Evolutionary conservation across 2,113 vertebrate genomes (phyloP).

Genomic region (Coreoperca whiteheadi): DNA sequence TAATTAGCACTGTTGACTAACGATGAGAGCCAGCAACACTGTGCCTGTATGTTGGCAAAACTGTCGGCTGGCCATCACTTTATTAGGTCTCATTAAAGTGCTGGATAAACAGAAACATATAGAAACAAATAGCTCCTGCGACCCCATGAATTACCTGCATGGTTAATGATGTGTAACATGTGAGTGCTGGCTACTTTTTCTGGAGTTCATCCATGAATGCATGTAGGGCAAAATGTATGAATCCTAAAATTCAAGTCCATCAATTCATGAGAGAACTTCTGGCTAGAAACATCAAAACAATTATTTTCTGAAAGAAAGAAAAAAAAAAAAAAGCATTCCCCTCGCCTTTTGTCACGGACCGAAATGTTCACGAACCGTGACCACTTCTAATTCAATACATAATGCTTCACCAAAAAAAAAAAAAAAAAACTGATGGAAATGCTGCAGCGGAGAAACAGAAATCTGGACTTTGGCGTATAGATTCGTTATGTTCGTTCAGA

Average conservation of each 20-base stretch:
- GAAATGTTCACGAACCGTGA: not conserved
- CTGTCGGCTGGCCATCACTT: not conserved
- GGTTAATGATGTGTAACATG: no score
- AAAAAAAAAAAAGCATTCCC: not conserved
- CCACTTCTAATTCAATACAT: not conserved
- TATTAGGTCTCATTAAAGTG: not conserved
- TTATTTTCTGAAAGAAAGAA: not conserved
- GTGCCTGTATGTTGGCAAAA: conserved; percentile 1
- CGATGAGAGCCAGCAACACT: not conserved
- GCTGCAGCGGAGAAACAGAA: not conserved
- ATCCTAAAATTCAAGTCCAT: not conserved
- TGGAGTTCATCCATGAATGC: not conserved
- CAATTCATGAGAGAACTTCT: not conserved
- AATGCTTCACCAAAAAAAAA: no score
- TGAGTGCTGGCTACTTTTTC: not conserved
- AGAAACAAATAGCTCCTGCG: not conserved
- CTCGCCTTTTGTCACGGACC: not conserved
- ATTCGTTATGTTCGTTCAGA: not conserved
- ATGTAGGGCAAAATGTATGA: not conserved
- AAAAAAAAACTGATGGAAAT: not conserved
- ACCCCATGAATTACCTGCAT: not conserved
- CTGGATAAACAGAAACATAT: conserved; percentile 9
- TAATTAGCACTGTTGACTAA: not conserved
- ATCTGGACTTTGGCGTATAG: not conserved
- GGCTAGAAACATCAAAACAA: not conserved